These are phyloP conservation scores for Epizoanthus illoricatus DNA, from an alignment of 92 coral and sea anemone species.

Conservation along the genomic window DNA sequence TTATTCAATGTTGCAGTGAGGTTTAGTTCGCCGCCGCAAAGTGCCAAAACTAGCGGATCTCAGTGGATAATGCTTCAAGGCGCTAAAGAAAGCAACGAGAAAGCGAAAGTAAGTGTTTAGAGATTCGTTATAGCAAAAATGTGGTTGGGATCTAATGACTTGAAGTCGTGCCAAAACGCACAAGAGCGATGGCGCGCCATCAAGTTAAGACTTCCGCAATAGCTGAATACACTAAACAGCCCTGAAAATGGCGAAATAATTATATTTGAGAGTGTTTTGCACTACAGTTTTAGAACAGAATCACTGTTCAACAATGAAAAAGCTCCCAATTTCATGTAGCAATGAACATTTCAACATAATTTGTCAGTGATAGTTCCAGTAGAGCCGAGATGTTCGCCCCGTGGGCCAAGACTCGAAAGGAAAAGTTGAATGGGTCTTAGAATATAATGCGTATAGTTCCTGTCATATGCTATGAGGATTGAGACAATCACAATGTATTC, in stretches of 20 bases:
- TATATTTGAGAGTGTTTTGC: not conserved
- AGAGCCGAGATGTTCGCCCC: too few species aligned
- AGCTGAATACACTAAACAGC: not conserved
- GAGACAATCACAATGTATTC: not conserved
- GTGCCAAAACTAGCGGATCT: constrained; percentile 40
- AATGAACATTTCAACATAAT: too few species aligned
- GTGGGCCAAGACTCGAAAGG: too few species aligned
- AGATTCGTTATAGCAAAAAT: not conserved
- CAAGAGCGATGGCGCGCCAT: constrained; percentile 3
- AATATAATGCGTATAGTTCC: too few species aligned
- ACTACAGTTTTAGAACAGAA: not conserved
- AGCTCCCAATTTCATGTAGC: too few species aligned
- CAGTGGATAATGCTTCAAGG: constrained; percentile 52
- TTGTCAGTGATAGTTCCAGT: too few species aligned
- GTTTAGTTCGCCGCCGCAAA: constrained; percentile 33
- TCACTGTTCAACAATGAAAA: too few species aligned
- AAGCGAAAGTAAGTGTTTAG: constrained; percentile 42
- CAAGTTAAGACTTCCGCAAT: constrained; percentile 40
- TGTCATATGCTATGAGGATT: not conserved
- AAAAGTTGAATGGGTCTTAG: too few species aligned
- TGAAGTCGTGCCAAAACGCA: constrained; percentile 17
- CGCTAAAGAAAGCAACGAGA: constrained; percentile 22
- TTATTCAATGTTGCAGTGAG: constrained; percentile 51
- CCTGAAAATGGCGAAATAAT: not conserved
- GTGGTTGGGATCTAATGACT: not conserved